A percentile compares a stretch with the other conserved stretches of the same genome.
Conservation (phyloP, 1,140 invertebrate genomes). For the Drosophila sucinea region DNA sequence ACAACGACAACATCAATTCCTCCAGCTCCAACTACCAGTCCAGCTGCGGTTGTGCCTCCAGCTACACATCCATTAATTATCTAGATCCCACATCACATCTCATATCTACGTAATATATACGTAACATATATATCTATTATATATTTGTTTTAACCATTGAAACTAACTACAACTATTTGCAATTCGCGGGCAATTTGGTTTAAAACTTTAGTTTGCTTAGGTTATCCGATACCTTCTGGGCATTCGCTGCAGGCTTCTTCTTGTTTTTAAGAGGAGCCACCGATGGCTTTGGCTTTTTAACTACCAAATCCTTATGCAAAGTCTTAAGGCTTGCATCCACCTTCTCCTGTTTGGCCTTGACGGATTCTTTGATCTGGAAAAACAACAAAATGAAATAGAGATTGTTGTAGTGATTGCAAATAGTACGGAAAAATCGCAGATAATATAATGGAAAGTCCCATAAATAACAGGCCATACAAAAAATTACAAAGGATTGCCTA, state of each 20-base stretch:
- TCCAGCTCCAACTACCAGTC: conserved; percentile 34
- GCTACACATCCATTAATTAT: conserved; percentile 18
- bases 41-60: conserved; percentile 54
- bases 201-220: conserved; percentile 77
- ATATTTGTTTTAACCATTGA: conserved; percentile 51
- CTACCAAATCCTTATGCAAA: conserved; percentile 78
- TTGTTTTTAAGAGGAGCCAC: conserved; percentile 59
- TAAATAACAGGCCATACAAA: no score
- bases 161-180: conserved; percentile 36
- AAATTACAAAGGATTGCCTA: no score
- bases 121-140: conserved; percentile 59
- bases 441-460: no score
- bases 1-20: conserved; percentile 21
- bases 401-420: no score
- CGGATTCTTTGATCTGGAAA: conserved; percentile 72
- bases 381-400: background rate
- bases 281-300: conserved; percentile 71
- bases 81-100: conserved; percentile 13
- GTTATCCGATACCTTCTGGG: conserved; percentile 70
- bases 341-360: conserved; percentile 79
- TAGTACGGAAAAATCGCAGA: no score
- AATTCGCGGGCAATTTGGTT: conserved; percentile 17
- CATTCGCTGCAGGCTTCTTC: conserved; percentile 68
- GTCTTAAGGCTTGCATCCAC: conserved; percentile 72
- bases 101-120: conserved; percentile 35